Base-by-base conservation (phyloP, 2,888 invertebrate genomes). In the Corythucha ciliata region DNA sequence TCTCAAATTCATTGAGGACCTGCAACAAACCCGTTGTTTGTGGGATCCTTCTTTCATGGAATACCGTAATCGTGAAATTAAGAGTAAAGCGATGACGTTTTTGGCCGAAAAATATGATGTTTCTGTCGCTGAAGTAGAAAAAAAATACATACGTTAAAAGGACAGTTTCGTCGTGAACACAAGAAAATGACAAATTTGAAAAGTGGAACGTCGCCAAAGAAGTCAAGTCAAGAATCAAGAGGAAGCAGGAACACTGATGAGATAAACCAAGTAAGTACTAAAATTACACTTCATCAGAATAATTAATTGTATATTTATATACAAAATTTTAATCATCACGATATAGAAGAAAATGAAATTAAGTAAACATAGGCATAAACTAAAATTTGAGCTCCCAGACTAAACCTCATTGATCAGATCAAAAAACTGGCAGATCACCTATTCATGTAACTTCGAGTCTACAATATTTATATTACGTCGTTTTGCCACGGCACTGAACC, bases 101-200 rank as follows among this genome's bases (percentile, higher is more conserved):
- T 25, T 42, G 14, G 24, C 42, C n/a, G 25, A 21, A 12, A 42
- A 22, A 25, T 42, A 42, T 42, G 12, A 25, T 20, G 25, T 42
- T 2, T 42, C 42, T 20, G 24, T 14, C 12, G 2, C 24, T 22
- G 42, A 25, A 2, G 14, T 42, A 14, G 40, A 40, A 12, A 40
- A 18, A 40, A 37, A 37, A 37, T 44, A 8, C 44, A 44, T 6
- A 44, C 25, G 2, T 44, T 44, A 6, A 44, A 44, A 14, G 2
- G 26, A 8, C 44, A 26, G 44, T 44, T 44, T 24, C 18, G 44
- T 10, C 44, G 26, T 26, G 26, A 44, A 27, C 26, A 44, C 27
- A 44, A 44, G 16, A 44, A 24, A 24, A 4, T 44, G 27, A 44
- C 10, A 8, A 27, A 44, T 14, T 14, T 16, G 16, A 44, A 44